Evolutionary conservation across 2,113 vertebrate genomes (phyloP).

Genomic region (Megaceryle torquata): DNA sequence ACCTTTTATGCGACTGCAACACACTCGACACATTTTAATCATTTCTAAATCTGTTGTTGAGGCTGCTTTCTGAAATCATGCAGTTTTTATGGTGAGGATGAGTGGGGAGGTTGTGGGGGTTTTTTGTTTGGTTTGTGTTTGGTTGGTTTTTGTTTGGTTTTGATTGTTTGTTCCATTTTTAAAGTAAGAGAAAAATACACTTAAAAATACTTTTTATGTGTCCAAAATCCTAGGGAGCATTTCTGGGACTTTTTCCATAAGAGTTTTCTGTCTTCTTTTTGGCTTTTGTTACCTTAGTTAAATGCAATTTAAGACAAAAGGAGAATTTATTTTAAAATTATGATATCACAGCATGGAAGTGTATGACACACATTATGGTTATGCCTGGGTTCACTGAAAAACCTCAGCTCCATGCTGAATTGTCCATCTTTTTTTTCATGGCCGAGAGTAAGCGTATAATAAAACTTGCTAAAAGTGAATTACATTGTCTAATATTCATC

Average conservation of each 20-base stretch:
- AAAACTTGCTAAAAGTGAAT: background rate
- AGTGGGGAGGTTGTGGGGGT: too few species aligned
- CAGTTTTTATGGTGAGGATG: rapidly evolving
- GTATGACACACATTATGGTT: background rate
- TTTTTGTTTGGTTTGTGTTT: background rate
- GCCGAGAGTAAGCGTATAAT: rapidly evolving
- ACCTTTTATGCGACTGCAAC: background rate
- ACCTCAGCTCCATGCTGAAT: background rate
- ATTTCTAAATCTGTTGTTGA: background rate
- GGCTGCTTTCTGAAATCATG: background rate
- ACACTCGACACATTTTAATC: background rate
- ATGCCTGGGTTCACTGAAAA: background rate
- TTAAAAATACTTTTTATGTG: background rate
- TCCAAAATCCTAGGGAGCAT: background rate
- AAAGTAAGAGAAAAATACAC: background rate
- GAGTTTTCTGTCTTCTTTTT: background rate
- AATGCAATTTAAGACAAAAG: background rate
- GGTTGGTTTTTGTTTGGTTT: background rate
- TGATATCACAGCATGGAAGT: background rate
- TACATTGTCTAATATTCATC: background rate
- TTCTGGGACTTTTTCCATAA: background rate
- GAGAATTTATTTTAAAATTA: background rate
- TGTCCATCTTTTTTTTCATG: background rate
- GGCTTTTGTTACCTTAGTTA: background rate
- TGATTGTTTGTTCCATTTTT: background rate